These are phyloP conservation scores for Penaeus chinensis DNA, from an alignment of 1,140 invertebrate species.

Conservation along the genomic window DNA sequence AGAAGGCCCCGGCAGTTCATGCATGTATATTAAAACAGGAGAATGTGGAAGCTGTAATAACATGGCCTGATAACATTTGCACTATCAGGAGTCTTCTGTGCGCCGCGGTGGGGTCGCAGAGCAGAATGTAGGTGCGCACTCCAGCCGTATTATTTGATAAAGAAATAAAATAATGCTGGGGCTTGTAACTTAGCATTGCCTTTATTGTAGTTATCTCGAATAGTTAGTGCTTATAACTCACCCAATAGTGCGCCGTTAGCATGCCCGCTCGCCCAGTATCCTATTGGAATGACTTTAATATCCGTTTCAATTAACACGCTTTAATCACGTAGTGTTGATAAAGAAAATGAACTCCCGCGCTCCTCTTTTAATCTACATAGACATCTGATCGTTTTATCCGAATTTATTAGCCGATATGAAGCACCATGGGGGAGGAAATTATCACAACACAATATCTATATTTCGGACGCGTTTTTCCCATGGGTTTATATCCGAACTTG, in stretches of 20 bases:
- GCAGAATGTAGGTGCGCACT: not conserved
- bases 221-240: conserved; percentile 53
- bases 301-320: conserved; percentile 60
- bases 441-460: conserved; percentile 58
- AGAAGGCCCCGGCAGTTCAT: too few relatives aligned
- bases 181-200: conserved; percentile 40
- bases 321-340: conserved; percentile 59
- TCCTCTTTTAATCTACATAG: conserved; percentile 56
- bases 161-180: conserved; percentile 47
- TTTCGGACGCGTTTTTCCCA: conserved; percentile 45
- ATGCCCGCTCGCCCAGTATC: conserved; percentile 40
- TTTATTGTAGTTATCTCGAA: conserved; percentile 59
- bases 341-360: conserved; percentile 58
- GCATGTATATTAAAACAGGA: too few relatives aligned
- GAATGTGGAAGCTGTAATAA: too few relatives aligned
- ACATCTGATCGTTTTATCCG: conserved; percentile 51
- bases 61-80: too few relatives aligned
- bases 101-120: conserved; percentile 4
- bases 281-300: conserved; percentile 58
- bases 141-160: conserved; percentile 56
- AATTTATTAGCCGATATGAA: conserved; percentile 58
- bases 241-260: conserved; percentile 42
- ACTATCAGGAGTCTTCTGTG: conserved; percentile 26
- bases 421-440: conserved; percentile 55
- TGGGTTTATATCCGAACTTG: conserved; percentile 46